Conservation (phyloP, 64 coral and sea anemone genomes). For the Trachythela sp. region DNA sequence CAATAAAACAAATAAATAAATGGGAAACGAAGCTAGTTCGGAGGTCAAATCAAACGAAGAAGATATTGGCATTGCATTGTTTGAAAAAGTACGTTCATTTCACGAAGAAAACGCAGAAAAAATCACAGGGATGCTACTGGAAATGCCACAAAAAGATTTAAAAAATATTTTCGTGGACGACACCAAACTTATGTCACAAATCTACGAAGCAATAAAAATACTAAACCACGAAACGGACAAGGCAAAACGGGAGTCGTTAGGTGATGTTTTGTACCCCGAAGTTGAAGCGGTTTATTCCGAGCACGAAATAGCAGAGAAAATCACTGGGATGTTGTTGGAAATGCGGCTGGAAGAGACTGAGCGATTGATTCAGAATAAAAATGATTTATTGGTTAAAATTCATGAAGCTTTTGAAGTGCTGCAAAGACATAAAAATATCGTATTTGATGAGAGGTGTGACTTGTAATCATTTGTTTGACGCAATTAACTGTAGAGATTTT, state of each 20-base stretch:
- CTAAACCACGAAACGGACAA: neutral
- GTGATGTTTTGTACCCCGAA: neutral
- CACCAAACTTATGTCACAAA: neutral
- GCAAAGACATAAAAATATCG: neutral
- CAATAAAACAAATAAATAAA: neutral
- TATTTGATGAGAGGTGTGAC: neutral
- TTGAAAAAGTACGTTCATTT: slow-evolving; percentile 3
- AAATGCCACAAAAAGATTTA: neutral
- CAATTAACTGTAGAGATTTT: too few relatives aligned
- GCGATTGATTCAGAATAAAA: neutral
- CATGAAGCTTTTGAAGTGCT: neutral
- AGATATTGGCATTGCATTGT: neutral
- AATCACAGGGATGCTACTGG: slow-evolving; percentile 2
- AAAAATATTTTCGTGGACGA: neutral
- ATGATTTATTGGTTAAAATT: neutral
- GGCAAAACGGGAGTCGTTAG: neutral
- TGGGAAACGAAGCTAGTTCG: neutral
- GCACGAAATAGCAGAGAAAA: neutral
- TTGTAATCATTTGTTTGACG: too few relatives aligned
- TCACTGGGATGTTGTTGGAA: neutral
- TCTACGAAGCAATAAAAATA: neutral
- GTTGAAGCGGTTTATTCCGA: neutral
- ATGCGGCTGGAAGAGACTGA: neutral
- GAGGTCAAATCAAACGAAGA: neutral
- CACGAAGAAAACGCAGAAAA: neutral